Evolutionary conservation across 1,140 invertebrate genomes (phyloP).

Genomic region (Leptinotarsa undecemlineata): DNA sequence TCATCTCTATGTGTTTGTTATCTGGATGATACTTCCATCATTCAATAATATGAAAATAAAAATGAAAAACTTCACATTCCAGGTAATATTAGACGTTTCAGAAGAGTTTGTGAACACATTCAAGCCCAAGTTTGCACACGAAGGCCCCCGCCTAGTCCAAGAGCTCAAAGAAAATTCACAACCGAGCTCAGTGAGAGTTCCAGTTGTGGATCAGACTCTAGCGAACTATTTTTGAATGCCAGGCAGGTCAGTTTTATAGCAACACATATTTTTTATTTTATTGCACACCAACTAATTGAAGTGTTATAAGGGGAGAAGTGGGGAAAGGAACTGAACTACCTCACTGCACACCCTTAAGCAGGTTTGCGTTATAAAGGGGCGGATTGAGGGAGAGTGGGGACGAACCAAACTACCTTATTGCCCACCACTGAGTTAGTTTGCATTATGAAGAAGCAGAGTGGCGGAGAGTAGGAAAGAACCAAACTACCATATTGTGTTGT

Average conservation of each 20-base stretch:
- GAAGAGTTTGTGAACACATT: constrained; percentile 94
- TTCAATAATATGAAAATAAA: not conserved
- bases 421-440: no score
- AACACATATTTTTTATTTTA: not conserved
- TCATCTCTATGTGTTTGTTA: no score
- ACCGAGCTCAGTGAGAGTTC: constrained; percentile 78
- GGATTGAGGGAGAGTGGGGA: no score
- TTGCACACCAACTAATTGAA: no score
- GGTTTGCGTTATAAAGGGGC: no score
- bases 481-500: no score
- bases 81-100: constrained; percentile 94
- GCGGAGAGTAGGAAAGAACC: no score
- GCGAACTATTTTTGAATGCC: constrained; percentile 68
- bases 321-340: no score
- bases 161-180: constrained; percentile 68
- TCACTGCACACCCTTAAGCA: no score
- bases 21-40: no score
- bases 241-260: constrained; percentile 48
- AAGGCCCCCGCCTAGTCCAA: constrained; percentile 72
- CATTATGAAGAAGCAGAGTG: no score
- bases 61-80: constrained; percentile 36
- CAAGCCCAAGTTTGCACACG: constrained; percentile 81
- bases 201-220: constrained; percentile 81
- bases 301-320: no score
- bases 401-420: not conserved